Evolutionary conservation across 2,113 vertebrate species (phyloP).

Genomic region (Zingel zingel): DNA sequence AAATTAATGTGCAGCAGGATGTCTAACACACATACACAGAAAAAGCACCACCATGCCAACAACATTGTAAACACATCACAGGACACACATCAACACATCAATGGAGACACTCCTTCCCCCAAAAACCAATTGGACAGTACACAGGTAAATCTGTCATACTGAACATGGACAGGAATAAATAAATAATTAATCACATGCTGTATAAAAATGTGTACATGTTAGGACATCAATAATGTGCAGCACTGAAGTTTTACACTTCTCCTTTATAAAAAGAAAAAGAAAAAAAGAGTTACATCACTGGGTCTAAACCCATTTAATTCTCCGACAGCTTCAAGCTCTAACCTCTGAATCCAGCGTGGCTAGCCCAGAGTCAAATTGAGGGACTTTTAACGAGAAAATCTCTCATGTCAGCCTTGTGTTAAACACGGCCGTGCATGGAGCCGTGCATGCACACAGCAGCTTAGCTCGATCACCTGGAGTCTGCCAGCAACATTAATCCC

Average conservation of each 20-base stretch:
- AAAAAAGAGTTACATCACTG: neutral
- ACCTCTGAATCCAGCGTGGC: slow-evolving; percentile 17
- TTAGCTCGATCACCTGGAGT: slow-evolving; percentile 40
- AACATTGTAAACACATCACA: no score
- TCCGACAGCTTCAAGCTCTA: neutral
- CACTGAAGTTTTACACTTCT: neutral
- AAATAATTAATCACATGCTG: no score
- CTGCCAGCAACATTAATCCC: slow-evolving; percentile 36
- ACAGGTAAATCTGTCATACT: no score
- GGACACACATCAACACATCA: no score
- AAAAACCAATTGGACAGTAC: no score
- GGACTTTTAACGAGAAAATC: slow-evolving; percentile 9
- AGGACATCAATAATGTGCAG: neutral
- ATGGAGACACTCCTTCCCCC: no score
- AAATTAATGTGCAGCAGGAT: no score
- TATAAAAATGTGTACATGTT: neutral
- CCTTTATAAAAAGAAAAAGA: neutral
- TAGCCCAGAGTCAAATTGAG: slow-evolving; percentile 20
- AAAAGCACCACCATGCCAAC: no score
- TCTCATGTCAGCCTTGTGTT: neutral
- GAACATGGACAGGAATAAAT: no score
- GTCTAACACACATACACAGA: no score
- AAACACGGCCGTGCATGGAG: neutral
- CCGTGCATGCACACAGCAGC: neutral
- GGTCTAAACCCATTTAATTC: slow-evolving; percentile 3